Conservation (phyloP, 1,140 invertebrate genomes). For the Trachelipus rathkii region DNA sequence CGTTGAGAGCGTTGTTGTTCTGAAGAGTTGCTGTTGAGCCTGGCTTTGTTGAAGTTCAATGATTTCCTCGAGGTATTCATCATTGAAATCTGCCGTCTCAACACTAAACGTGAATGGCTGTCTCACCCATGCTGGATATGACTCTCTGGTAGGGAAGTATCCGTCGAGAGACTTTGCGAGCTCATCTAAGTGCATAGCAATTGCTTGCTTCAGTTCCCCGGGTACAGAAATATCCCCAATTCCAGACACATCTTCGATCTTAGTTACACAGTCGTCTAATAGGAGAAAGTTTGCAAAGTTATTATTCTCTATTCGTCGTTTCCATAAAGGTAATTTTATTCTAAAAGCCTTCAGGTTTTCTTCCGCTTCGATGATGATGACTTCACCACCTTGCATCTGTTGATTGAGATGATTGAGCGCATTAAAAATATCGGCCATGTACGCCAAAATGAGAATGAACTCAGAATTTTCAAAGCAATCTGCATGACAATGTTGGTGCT, state of each 20-base stretch:
- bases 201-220: slow-evolving; percentile 29
- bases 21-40: slow-evolving; percentile 25
- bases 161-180: slow-evolving; percentile 22
- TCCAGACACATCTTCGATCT: slow-evolving; percentile 24
- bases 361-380: slow-evolving; percentile 36
- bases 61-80: background rate
- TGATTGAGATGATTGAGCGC: slow-evolving; percentile 27
- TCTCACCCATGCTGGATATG: slow-evolving; percentile 31
- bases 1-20: slow-evolving; percentile 20
- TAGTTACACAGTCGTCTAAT: slow-evolving; percentile 34
- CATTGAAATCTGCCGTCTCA: slow-evolving; percentile 27
- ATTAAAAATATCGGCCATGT: slow-evolving; percentile 38
- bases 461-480: slow-evolving; percentile 32
- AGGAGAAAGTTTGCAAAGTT: slow-evolving; percentile 38
- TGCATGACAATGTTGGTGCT: slow-evolving; percentile 29
- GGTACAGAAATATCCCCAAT: slow-evolving; percentile 30
- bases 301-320: slow-evolving; percentile 40
- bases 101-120: slow-evolving; percentile 29
- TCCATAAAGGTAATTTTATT: slow-evolving; percentile 37
- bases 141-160: slow-evolving; percentile 18
- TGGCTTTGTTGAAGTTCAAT: background rate
- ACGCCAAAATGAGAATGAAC: slow-evolving; percentile 42
- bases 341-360: slow-evolving; percentile 33
- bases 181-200: slow-evolving; percentile 13
- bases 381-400: slow-evolving; percentile 27